Percentiles rank a stretch among this genome's conserved stretches.
These are phyloP conservation scores for Kuschelorhynchus macadamiae DNA, from an alignment of 2,888 invertebrate species.

Conservation along the genomic window DNA sequence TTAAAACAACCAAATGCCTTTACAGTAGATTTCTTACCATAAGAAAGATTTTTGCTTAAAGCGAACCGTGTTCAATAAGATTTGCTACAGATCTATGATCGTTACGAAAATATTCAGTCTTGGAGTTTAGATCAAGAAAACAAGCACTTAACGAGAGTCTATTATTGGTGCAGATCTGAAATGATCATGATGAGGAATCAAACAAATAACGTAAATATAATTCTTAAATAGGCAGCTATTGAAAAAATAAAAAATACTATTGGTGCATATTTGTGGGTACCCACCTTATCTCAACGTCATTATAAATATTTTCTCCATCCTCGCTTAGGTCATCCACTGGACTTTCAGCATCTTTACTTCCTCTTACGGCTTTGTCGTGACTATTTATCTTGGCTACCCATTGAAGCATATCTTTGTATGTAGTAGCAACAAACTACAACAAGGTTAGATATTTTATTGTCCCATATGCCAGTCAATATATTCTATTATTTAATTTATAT, in stretches of 20 bases:
- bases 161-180: too few relatives aligned
- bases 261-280: not conserved
- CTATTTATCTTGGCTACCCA: slow-evolving; percentile 59
- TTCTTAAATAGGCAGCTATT: too few relatives aligned
- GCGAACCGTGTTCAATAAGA: too few relatives aligned
- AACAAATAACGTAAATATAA: not conserved
- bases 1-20: too few relatives aligned
- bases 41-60: too few relatives aligned
- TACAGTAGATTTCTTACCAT: too few relatives aligned
- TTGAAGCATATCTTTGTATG: slow-evolving; percentile 60
- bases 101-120: too few relatives aligned
- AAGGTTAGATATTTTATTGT: not conserved
- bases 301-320: slow-evolving; percentile 44
- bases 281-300: slow-evolving; percentile 34
- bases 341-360: slow-evolving; percentile 13
- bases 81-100: too few relatives aligned
- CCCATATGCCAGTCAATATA: too few relatives aligned
- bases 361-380: slow-evolving; percentile 40
- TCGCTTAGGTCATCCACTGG: slow-evolving; percentile 23
- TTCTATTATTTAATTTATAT: too few relatives aligned
- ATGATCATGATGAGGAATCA: not conserved
- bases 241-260: not conserved
- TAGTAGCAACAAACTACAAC: slow-evolving; percentile 58
- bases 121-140: too few relatives aligned
- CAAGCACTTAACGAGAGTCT: too few relatives aligned